These are phyloP conservation scores for Stegodyphus dumicola DNA, from an alignment of 1,140 invertebrate species.

Conservation along the genomic window DNA sequence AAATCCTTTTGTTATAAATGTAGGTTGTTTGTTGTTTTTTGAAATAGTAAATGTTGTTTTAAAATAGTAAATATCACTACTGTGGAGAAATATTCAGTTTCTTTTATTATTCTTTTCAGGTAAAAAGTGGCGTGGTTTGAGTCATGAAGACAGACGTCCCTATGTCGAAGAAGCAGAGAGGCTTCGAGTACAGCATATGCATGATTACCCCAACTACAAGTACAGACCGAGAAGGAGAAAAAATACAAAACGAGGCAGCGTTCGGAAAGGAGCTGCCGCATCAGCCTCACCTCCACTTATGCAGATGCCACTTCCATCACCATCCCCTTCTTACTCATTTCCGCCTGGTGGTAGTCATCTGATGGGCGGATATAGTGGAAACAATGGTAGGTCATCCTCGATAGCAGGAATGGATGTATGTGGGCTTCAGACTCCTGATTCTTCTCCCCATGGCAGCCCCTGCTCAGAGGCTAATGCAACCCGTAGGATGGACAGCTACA, in stretches of 20 bases:
- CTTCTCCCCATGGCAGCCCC: constrained; percentile 78
- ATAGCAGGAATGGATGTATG: constrained; percentile 67
- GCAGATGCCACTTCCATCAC: constrained; percentile 17
- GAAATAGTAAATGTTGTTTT: no score
- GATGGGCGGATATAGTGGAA: background rate
- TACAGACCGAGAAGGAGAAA: constrained; percentile 91
- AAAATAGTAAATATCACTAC: no score
- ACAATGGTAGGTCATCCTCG: background rate
- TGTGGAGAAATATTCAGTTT: no score
- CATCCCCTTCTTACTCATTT: constrained; percentile 40
- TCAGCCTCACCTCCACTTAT: constrained; percentile 37
- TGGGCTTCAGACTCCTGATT: constrained; percentile 77
- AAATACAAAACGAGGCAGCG: constrained; percentile 78
- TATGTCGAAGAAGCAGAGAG: constrained; percentile 71
- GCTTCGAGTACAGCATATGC: constrained; percentile 72
- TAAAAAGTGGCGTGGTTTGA: constrained; percentile 70
- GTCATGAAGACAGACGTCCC: constrained; percentile 68
- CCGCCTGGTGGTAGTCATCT: constrained; percentile 2
- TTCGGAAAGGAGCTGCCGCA: constrained; percentile 16
- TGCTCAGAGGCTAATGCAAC: constrained; percentile 24
- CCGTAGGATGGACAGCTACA: constrained; percentile 33
- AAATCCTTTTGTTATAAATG: no score
- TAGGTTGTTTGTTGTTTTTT: no score
- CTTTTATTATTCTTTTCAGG: constrained; percentile 66
- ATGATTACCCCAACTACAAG: constrained; percentile 91